These are phyloP conservation scores for Emberiza fucata DNA, from an alignment of 2,113 vertebrate genomes.

Conservation along the genomic window DNA sequence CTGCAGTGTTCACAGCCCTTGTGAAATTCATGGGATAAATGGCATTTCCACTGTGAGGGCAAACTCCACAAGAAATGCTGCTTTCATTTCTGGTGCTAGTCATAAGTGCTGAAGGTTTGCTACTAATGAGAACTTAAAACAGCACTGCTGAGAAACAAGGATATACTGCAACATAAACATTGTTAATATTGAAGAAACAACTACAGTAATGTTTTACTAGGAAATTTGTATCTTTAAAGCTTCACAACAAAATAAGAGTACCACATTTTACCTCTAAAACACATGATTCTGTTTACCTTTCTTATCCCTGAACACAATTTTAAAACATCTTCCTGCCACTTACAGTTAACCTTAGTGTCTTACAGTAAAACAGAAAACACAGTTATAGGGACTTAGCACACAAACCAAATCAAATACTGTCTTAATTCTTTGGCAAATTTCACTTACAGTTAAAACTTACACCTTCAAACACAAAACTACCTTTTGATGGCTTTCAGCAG, in stretches of 20 bases:
- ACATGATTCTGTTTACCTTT: background rate
- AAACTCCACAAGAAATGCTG: background rate
- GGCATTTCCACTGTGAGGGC: background rate
- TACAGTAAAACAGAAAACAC: background rate
- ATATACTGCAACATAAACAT: background rate
- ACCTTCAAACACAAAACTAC: background rate
- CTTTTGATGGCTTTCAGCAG: background rate
- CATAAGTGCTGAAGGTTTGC: background rate
- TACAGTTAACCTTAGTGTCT: background rate
- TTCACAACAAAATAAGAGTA: background rate
- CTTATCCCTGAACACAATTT: background rate
- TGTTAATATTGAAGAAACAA: background rate
- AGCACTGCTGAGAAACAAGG: background rate
- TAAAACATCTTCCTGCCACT: background rate
- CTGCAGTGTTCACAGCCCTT: background rate
- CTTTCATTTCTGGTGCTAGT: background rate
- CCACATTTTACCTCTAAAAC: background rate
- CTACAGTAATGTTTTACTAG: accelerated
- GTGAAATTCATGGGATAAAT: background rate
- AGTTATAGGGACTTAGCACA: background rate
- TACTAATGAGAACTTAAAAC: background rate
- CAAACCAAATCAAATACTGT: background rate
- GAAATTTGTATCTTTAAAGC: background rate
- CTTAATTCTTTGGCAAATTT: background rate
- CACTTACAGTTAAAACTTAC: background rate